phyloP scores from a whole-genome alignment of 2,113 vertebrate species.

The Hystrix cristata region DNA sequence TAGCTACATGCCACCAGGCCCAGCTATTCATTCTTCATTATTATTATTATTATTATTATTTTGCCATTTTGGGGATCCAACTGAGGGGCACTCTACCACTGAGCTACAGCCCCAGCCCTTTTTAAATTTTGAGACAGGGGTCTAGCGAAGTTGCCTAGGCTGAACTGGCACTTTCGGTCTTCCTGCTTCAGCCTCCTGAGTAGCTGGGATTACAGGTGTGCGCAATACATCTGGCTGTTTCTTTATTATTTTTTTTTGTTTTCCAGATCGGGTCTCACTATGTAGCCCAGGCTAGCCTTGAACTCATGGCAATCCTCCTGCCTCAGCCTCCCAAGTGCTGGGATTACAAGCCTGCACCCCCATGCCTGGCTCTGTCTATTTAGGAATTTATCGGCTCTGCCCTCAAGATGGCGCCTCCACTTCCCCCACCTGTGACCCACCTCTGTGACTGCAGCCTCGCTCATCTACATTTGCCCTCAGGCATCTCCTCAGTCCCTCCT shows the following conservation, averaged over 20 bases:
- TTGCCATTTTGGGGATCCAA: background rate
- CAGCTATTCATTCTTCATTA: no score
- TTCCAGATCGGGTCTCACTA: background rate
- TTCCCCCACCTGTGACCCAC: background rate
- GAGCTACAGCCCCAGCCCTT: background rate
- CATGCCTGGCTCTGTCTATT: background rate
- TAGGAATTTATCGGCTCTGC: background rate
- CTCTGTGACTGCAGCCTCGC: no score
- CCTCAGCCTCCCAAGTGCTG: background rate
- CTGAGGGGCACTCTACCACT: background rate
- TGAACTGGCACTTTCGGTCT: background rate
- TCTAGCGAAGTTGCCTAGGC: background rate
- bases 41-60: no score
- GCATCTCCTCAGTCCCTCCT: background rate
- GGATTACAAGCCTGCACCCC: background rate
- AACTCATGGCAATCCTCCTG: background rate
- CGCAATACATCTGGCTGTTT: background rate
- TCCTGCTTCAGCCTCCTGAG: background rate
- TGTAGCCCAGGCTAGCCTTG: background rate
- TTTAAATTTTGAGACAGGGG: background rate
- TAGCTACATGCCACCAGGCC: no score
- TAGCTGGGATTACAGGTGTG: background rate
- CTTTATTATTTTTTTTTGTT: background rate
- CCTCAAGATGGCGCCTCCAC: accelerated
- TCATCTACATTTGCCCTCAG: background rate